These are phyloP conservation scores for Perca schrenkii DNA, from an alignment of 2,113 vertebrate species.

Conservation along the genomic window DNA sequence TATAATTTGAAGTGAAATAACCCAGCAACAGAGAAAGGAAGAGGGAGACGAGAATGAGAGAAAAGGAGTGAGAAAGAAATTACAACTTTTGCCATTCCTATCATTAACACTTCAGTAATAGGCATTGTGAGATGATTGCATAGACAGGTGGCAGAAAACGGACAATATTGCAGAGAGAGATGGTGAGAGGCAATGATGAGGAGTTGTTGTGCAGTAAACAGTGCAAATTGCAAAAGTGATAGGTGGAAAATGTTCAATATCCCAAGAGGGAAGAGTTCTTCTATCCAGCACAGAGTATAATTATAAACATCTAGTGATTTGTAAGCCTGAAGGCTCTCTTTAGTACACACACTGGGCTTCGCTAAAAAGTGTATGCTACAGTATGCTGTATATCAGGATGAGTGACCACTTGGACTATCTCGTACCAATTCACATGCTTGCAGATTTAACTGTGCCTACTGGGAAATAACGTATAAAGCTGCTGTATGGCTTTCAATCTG, in stretches of 20 bases:
- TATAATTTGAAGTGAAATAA: conserved; percentile 8
- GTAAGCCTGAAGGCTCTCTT: conserved; percentile 27
- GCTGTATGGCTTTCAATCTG: neutral
- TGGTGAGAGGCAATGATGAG: conserved; percentile 26
- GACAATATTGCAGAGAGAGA: conserved; percentile 6
- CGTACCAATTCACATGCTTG: neutral
- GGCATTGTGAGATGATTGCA: conserved; percentile 10
- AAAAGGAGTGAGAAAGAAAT: conserved; percentile 8
- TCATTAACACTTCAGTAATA: conserved; percentile 44
- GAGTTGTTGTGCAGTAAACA: conserved; percentile 32
- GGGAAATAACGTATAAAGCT: neutral
- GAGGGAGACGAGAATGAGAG: neutral
- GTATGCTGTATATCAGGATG: conserved; percentile 22
- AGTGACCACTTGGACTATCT: conserved; percentile 5
- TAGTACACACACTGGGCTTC: conserved; percentile 22
- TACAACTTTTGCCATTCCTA: neutral
- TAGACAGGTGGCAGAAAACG: conserved; percentile 38
- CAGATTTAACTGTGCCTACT: neutral
- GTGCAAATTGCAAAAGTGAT: conserved; percentile 36
- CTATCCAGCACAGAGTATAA: conserved; percentile 27
- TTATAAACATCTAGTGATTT: conserved; percentile 47
- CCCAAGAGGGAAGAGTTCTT: conserved; percentile 34
- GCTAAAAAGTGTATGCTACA: conserved; percentile 17
- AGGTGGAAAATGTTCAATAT: conserved; percentile 57
- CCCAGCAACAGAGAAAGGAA: neutral